Evolutionary conservation across 2,888 invertebrate genomes (phyloP), one percentile per base, ranked within the genome.

Genomic region (Drosophila differens): DNA sequence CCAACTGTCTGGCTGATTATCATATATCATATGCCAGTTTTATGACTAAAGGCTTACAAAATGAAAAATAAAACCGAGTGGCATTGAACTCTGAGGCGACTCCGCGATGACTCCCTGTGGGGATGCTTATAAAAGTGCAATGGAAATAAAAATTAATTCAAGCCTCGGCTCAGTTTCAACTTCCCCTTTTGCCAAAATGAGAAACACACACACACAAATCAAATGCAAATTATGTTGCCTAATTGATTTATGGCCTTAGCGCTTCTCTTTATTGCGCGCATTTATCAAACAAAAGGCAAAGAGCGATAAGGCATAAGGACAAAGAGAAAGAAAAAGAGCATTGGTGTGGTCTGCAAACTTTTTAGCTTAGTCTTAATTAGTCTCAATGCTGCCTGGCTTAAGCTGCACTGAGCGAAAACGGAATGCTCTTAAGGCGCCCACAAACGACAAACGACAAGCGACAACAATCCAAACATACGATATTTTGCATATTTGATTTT

Each of bases 401-500:
- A 58, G 63, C 63, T 59, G 35, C 35, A 57, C 35, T 59, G 53
- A 35, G 57, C 57, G 51, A 32, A 68, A 60, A 51, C 47, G 44
- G 35, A 65, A 76, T 76, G 65, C 62, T 62, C 57, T 65, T 51
- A 63, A 49, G 60, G 60, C 64, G 67, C 65, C 49, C 60, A 76
- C 63, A 39, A 51, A 4, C 41, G 58, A 53, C 49, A 54, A 32
- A 44, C 35, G 35, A 67, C 53, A 37, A 37, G 37, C 30, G n/a
- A 30, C 53, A 44, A 35, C 47, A 69, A 70, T 68, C 41, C 73
- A 74, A 84, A 67, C 76, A 73, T 67, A 82, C 72, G 78, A 88
- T 85, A 90, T 85, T 89, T 83, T 85, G 88, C 90, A 86, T 86
- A 86, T 81, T 86, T 90, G 90, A 86, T 86, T 87, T 82, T 72